phyloP scores from a whole-genome alignment of 2,888 invertebrate species.

The Margaritifera margaritifera region DNA sequence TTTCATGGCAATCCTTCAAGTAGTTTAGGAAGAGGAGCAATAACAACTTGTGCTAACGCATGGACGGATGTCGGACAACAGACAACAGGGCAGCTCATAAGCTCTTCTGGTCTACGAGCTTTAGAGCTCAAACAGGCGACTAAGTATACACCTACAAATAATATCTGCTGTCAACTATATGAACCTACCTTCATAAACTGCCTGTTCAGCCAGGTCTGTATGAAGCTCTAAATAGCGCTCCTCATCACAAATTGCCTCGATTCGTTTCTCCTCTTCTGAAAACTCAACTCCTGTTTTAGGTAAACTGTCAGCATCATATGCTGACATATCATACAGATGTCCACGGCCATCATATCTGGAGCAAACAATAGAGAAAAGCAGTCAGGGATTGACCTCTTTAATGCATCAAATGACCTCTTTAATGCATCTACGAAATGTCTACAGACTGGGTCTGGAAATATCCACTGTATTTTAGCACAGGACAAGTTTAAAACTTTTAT shows the following conservation, averaged over 20 bases:
- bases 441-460: too few species aligned
- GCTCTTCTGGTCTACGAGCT: too few species aligned
- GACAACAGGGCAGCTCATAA: too few species aligned
- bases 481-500: too few species aligned
- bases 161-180: not conserved
- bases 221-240: constrained; percentile 93
- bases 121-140: not conserved
- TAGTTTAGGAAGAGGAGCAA: too few species aligned
- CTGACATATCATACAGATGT: constrained; percentile 87
- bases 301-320: constrained; percentile 85
- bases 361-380: constrained; percentile 11
- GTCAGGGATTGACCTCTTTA: too few species aligned
- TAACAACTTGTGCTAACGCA: too few species aligned
- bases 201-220: constrained; percentile 87
- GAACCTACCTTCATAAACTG: constrained; percentile 87
- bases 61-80: too few species aligned
- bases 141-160: constrained; percentile 1
- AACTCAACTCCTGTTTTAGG: constrained; percentile 77
- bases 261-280: constrained; percentile 82
- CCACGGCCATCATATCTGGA: constrained; percentile 95
- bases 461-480: too few species aligned
- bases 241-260: constrained; percentile 94
- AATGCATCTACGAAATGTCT: too few species aligned
- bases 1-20: too few species aligned
- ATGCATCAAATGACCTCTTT: too few species aligned